Conservation (phyloP, 2,797 vertebrate species). For the Crenichthys baileyi region DNA sequence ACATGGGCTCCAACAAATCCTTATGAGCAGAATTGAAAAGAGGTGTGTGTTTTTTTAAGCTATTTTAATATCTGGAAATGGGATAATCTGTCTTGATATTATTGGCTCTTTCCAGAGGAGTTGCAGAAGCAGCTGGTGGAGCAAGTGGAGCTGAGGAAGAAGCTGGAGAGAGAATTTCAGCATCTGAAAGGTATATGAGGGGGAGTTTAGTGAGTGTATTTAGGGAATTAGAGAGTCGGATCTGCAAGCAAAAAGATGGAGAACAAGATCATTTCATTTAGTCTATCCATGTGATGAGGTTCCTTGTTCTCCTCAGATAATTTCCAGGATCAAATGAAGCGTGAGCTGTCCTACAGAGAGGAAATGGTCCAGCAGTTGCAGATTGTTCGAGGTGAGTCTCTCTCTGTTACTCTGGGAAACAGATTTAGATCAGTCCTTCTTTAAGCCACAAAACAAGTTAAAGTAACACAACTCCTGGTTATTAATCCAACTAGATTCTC, state of each 20-base stretch:
- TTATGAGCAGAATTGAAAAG: conserved; percentile 30
- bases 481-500: conserved; percentile 17
- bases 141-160: conserved; percentile 97
- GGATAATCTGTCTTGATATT: conserved; percentile 4
- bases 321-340: conserved; percentile 99
- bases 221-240: neutral
- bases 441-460: conserved; percentile 26
- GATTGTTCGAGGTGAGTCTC: conserved; percentile 92
- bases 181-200: conserved; percentile 91
- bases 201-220: neutral
- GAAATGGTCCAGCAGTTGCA: conserved; percentile 99
- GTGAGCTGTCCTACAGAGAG: conserved; percentile 96
- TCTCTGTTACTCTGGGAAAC: conserved; percentile 27
- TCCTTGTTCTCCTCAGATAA: conserved; percentile 87
- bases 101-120: conserved; percentile 84
- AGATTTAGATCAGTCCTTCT: conserved; percentile 61
- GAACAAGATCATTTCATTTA: conserved; percentile 2
- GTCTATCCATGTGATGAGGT: conserved; percentile 57
- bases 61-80: neutral
- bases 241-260: too few species aligned
- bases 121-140: conserved; percentile 95
- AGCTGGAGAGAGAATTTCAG: conserved; percentile 96
- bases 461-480: conserved; percentile 13
- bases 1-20: conserved; percentile 28
- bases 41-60: neutral